Percentiles rank a stretch among this genome's conserved stretches.
Evolutionary conservation across 2,113 vertebrate genomes (phyloP).

Genomic region (Epinephelus fuscoguttatus): DNA sequence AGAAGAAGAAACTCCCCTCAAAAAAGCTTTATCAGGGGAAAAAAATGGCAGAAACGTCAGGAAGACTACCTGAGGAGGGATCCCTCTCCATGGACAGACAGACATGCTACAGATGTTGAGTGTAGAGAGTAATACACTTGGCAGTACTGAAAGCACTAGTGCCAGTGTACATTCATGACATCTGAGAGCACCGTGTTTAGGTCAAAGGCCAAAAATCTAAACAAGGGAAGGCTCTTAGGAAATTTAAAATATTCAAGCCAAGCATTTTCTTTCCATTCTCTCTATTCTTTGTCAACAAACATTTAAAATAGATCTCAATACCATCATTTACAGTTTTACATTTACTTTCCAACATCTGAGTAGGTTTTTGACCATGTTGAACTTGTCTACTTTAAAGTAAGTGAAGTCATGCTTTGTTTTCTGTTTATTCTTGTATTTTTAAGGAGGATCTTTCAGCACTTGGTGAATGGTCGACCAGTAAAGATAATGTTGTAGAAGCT

Average conservation of each 20-base stretch:
- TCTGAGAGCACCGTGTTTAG: not conserved
- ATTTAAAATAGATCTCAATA: not conserved
- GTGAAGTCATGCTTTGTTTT: not conserved
- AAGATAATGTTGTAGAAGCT: conserved; percentile 49
- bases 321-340: not conserved
- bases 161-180: too few species aligned
- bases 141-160: not conserved
- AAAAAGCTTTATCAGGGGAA: too few species aligned
- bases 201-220: not conserved
- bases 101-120: too few species aligned
- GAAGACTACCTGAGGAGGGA: too few species aligned
- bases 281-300: not conserved
- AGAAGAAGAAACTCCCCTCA: too few species aligned
- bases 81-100: too few species aligned
- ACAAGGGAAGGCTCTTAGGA: not conserved
- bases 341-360: not conserved
- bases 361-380: not conserved
- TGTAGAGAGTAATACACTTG: not conserved
- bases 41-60: too few species aligned
- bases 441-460: conserved; percentile 44
- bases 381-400: not conserved
- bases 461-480: conserved; percentile 38
- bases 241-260: not conserved
- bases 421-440: not conserved
- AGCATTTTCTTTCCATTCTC: not conserved